A percentile compares a stretch with the other conserved stretches of the same genome.
These are phyloP conservation scores for Prionchulus punctatus DNA, from an alignment of 2,888 invertebrate genomes.

Conservation along the genomic window DNA sequence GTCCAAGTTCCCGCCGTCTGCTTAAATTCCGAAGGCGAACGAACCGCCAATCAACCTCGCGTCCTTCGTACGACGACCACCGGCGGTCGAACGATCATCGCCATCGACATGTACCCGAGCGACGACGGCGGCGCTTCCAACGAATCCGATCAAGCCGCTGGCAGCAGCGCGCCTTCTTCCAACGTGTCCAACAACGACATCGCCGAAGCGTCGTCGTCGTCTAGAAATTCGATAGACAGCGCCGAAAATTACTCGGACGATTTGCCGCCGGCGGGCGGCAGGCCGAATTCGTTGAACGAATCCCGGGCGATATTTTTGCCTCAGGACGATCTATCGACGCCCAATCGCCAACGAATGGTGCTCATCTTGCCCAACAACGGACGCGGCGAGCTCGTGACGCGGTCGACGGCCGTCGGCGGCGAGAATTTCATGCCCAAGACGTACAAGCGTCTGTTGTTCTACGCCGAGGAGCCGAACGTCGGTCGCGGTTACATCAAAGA, in stretches of 20 bases:
- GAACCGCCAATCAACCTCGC: not conserved
- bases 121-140: not conserved
- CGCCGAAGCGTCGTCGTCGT: not conserved
- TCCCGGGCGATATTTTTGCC: not conserved
- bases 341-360: not conserved
- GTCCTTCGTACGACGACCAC: not conserved
- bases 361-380: not conserved
- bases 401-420: too few species aligned
- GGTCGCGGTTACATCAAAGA: slow-evolving; percentile 85
- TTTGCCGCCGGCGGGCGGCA: too few species aligned
- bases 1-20: not conserved
- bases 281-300: too few species aligned
- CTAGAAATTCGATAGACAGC: not conserved
- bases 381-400: too few species aligned
- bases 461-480: slow-evolving; percentile 65
- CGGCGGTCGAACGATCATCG: not conserved
- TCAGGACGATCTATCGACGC: not conserved
- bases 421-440: not conserved
- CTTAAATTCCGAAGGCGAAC: too few species aligned
- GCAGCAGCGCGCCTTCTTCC: not conserved
- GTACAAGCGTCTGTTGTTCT: slow-evolving; percentile 56
- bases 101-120: not conserved
- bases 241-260: too few species aligned
- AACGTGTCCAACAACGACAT: not conserved
- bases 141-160: not conserved